Conservation (phyloP, 2,113 vertebrate species). For the Poecilia latipinna region DNA sequence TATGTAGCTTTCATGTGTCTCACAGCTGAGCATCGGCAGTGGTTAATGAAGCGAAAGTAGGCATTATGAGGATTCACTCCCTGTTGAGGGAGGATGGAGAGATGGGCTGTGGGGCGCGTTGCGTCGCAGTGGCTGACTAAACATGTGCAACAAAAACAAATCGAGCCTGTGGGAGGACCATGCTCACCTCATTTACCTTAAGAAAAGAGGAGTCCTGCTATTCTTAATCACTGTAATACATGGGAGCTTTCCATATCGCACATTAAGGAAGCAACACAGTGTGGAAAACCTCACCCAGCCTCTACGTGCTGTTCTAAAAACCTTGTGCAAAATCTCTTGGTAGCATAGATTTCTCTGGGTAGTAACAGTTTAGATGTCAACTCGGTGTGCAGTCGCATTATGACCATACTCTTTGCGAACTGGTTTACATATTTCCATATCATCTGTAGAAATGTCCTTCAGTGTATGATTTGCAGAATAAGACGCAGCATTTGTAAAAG, state of each 20-base stretch:
- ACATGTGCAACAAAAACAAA: constrained; percentile 55
- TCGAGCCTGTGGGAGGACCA: constrained; percentile 47
- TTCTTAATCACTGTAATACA: constrained; percentile 70
- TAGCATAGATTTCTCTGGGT: constrained; percentile 64
- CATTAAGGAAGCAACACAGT: constrained; percentile 49
- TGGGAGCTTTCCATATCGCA: constrained; percentile 57
- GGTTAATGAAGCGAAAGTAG: constrained; percentile 45
- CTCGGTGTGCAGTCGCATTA: constrained; percentile 60
- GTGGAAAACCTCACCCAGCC: constrained; percentile 49
- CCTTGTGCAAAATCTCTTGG: constrained; percentile 54
- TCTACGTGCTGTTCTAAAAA: constrained; percentile 49
- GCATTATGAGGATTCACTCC: constrained; percentile 64
- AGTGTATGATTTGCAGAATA: constrained; percentile 65
- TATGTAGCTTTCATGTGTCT: constrained; percentile 70
- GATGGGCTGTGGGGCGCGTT: constrained; percentile 5
- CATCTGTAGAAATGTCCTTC: constrained; percentile 55
- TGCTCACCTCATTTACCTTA: constrained; percentile 70
- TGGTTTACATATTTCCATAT: constrained; percentile 47
- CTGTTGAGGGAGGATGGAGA: constrained; percentile 34
- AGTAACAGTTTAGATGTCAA: constrained; percentile 61
- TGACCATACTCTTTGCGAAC: constrained; percentile 57
- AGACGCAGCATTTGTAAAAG: constrained; percentile 73
- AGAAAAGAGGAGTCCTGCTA: constrained; percentile 67
- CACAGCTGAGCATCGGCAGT: constrained; percentile 53
- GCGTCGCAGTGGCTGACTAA: constrained; percentile 33